Percentiles rank a stretch among this genome's conserved stretches.
phyloP scores from a whole-genome alignment of 1,140 invertebrate species.

The Drosophila ironensis region DNA sequence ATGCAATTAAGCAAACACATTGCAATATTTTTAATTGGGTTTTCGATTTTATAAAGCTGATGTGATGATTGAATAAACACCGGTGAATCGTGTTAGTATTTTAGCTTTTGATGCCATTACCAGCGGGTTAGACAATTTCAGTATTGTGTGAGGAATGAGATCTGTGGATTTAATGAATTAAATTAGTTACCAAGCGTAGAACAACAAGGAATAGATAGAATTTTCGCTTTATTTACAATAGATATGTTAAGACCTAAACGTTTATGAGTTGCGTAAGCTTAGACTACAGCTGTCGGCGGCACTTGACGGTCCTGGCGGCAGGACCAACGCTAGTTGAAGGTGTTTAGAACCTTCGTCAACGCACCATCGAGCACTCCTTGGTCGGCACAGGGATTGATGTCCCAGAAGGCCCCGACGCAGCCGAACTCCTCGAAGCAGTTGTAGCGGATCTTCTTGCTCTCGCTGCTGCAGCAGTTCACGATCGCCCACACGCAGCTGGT shows the following conservation, averaged over 20 bases:
- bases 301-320: neutral
- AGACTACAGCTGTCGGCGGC: constrained; percentile 11
- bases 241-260: constrained; percentile 7
- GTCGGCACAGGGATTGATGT: constrained; percentile 84
- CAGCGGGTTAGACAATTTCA: too few relatives aligned
- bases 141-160: too few relatives aligned
- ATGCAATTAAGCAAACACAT: constrained; percentile 38
- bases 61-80: constrained; percentile 8
- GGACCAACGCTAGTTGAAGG: constrained; percentile 7
- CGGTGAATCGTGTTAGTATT: too few relatives aligned
- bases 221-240: constrained; percentile 26
- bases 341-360: constrained; percentile 25
- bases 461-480: constrained; percentile 85
- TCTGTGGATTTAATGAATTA: neutral
- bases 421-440: constrained; percentile 86
- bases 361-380: constrained; percentile 76
- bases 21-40: constrained; percentile 18
- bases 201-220: neutral
- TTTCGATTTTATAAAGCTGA: neutral
- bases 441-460: constrained; percentile 79
- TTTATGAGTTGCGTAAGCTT: constrained; percentile 10
- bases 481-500: constrained; percentile 86
- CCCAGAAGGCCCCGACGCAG: constrained; percentile 86
- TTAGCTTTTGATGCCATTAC: too few relatives aligned
- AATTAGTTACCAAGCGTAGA: neutral